phyloP scores from a whole-genome alignment of 2,797 vertebrate species.

The Acropternis orthonyx region DNA sequence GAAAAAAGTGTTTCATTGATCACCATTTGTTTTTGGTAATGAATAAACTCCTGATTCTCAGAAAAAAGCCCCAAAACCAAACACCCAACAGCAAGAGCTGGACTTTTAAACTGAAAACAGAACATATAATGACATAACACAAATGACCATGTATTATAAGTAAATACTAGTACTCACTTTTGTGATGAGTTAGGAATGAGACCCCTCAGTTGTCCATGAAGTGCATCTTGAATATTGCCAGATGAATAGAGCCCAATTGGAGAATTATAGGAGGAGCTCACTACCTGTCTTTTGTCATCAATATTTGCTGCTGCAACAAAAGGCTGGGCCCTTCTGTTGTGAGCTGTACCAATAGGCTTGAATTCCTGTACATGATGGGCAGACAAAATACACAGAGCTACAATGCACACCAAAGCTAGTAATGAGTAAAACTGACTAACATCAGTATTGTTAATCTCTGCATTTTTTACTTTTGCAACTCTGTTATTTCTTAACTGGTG shows the following conservation, averaged over 20 bases:
- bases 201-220: constrained; percentile 93
- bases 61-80: background rate
- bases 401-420: constrained; percentile 74
- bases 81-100: constrained; percentile 73
- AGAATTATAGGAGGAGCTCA: constrained; percentile 96
- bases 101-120: constrained; percentile 59
- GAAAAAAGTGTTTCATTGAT: background rate
- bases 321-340: constrained; percentile 93
- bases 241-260: constrained; percentile 98
- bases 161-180: constrained; percentile 80
- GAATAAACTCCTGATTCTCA: background rate
- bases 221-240: constrained; percentile 95
- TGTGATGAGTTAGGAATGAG: constrained; percentile 83
- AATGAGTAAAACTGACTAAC: constrained; percentile 62
- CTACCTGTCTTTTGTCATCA: constrained; percentile 95
- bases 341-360: constrained; percentile 88
- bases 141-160: background rate
- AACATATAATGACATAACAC: background rate
- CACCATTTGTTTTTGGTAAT: background rate
- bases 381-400: constrained; percentile 80
- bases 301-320: constrained; percentile 95
- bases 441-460: constrained; percentile 59
- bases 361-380: constrained; percentile 84
- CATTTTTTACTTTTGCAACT: constrained; percentile 12
- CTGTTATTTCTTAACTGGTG: constrained; percentile 13